These are phyloP conservation scores for Brachyptera putata DNA, from an alignment of 2,888 invertebrate species.

Conservation along the genomic window DNA sequence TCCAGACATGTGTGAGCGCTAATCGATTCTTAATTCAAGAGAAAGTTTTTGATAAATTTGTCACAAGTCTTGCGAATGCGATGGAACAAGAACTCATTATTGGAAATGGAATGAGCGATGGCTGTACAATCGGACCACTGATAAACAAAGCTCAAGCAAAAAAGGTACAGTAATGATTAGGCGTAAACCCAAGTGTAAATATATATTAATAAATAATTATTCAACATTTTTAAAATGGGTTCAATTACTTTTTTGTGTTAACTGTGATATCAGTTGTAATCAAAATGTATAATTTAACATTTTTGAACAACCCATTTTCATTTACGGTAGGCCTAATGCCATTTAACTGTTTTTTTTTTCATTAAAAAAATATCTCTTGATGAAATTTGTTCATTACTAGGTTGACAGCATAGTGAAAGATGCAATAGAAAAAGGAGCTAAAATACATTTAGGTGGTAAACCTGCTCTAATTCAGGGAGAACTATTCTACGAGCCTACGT, in stretches of 20 bases:
- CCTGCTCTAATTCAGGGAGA: conserved; percentile 60
- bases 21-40: conserved; percentile 85
- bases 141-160: conserved; percentile 81
- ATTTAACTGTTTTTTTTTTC: no score
- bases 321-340: no score
- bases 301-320: no score
- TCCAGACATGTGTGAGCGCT: conserved; percentile 87
- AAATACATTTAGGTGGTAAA: conserved; percentile 71
- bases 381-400: conserved; percentile 38
- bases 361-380: not conserved
- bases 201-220: no score
- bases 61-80: conserved; percentile 61
- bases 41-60: conserved; percentile 73
- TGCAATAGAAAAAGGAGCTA: conserved; percentile 81
- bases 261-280: no score
- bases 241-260: no score
- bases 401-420: conserved; percentile 75
- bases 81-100: conserved; percentile 66
- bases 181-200: no score
- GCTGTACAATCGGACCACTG: conserved; percentile 77
- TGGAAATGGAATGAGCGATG: conserved; percentile 67
- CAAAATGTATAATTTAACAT: no score
- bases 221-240: no score
- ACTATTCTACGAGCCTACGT: conserved; percentile 84
- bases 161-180: conserved; percentile 59